These are phyloP conservation scores for Rostratula benghalensis DNA, from an alignment of 2,113 vertebrate genomes.

Conservation along the genomic window DNA sequence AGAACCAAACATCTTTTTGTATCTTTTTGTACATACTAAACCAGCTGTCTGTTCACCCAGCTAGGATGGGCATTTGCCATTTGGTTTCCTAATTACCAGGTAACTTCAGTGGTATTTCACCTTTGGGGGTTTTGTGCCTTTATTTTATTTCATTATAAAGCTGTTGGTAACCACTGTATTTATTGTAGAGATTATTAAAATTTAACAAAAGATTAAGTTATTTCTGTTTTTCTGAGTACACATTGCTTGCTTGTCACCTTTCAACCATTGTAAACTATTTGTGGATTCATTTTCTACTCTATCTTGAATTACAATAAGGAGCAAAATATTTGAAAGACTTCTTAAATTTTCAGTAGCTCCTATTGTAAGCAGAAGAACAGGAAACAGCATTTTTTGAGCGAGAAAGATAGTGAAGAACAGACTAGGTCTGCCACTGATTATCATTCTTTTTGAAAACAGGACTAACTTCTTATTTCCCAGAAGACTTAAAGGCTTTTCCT, in stretches of 20 bases:
- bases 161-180: not conserved
- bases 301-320: not conserved
- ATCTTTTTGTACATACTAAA: not conserved
- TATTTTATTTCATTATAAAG: not conserved
- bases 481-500: slow-evolving; percentile 8
- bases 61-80: not conserved
- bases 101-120: not conserved
- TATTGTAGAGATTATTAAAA: not conserved
- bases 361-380: not conserved
- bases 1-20: not conserved
- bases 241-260: not conserved
- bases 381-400: not conserved
- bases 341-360: not conserved
- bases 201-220: not conserved
- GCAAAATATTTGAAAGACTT: not conserved
- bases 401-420: not conserved
- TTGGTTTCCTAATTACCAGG: not conserved
- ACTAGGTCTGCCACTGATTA: not conserved
- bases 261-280: not conserved
- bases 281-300: not conserved
- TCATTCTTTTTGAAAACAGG: not conserved
- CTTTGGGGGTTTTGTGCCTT: not conserved
- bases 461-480: slow-evolving; percentile 31
- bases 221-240: not conserved
- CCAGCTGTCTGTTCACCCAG: not conserved